Percentiles rank a stretch among this genome's conserved stretches.
Evolutionary conservation across 2,888 invertebrate species (phyloP).

Genomic region (Xestia ashworthii): DNA sequence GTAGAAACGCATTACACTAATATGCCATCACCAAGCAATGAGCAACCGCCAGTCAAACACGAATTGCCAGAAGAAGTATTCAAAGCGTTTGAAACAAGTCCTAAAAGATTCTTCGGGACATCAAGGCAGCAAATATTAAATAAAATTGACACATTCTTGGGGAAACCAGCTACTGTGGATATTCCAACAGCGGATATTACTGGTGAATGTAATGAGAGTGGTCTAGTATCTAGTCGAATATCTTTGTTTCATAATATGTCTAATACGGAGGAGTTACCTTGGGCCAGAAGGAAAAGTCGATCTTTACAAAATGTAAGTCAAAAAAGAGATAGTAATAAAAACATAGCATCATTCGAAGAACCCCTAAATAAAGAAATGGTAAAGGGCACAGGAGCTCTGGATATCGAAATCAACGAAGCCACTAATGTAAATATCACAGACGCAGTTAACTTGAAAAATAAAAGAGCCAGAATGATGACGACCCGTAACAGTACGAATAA

Average conservation of each 20-base stretch:
- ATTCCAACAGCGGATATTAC: conserved; percentile 69
- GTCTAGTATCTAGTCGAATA: conserved; percentile 88
- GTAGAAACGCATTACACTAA: conserved; percentile 16
- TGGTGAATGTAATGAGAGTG: conserved; percentile 80
- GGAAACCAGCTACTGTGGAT: conserved; percentile 77
- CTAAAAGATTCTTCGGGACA: conserved; percentile 88
- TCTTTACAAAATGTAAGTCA: conserved; percentile 81
- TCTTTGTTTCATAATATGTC: conserved; percentile 86
- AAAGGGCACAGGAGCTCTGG: conserved; percentile 27
- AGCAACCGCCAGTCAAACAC: conserved; percentile 75
- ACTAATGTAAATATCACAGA: conserved; percentile 50
- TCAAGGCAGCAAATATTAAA: conserved; percentile 86
- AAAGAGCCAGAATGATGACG: conserved; percentile 73
- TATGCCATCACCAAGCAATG: background rate
- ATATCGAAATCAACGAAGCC: conserved; percentile 41
- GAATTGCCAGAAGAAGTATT: conserved; percentile 88
- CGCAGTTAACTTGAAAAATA: conserved; percentile 71
- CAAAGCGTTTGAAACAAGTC: conserved; percentile 88
- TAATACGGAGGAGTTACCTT: conserved; percentile 80
- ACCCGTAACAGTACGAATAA: conserved; percentile 67
- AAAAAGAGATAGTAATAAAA: conserved; percentile 71
- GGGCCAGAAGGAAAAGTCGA: conserved; percentile 77
- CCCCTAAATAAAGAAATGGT: conserved; percentile 33
- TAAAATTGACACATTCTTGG: conserved; percentile 86
- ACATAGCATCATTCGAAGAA: conserved; percentile 45